These are phyloP conservation scores for Lithophane semibrunnea DNA, from an alignment of 2,888 invertebrate species.

Conservation along the genomic window DNA sequence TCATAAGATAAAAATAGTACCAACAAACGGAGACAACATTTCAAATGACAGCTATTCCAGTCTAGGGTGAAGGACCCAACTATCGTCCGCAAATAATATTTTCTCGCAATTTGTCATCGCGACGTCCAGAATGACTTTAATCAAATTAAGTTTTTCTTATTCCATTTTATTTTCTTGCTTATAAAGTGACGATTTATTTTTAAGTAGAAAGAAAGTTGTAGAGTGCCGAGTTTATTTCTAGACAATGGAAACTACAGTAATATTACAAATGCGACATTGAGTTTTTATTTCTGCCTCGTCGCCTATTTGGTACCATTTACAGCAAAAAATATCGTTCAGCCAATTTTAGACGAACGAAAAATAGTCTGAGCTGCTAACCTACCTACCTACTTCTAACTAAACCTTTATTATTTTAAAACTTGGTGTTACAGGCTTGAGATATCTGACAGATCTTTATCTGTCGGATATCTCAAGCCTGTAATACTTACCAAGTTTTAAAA, in stretches of 20 bases:
- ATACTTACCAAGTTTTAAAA: too few relatives aligned
- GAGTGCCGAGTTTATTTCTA: constrained; percentile 6
- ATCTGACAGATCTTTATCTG: too few relatives aligned
- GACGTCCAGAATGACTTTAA: constrained; percentile 27
- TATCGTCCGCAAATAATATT: constrained; percentile 35
- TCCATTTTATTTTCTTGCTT: constrained; percentile 31
- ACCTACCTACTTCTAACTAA: not conserved
- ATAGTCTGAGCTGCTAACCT: not conserved
- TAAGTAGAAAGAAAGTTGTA: not conserved
- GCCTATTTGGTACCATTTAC: not conserved
- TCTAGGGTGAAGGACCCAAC: constrained; percentile 29
- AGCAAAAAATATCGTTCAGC: constrained; percentile 1
- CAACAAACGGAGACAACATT: constrained; percentile 26
- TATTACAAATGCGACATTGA: not conserved
- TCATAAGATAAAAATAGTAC: constrained; percentile 14
- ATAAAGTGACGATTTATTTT: constrained; percentile 18
- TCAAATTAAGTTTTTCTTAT: constrained; percentile 33
- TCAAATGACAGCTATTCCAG: constrained; percentile 14
- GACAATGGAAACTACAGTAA: constrained; percentile 3
- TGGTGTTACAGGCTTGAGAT: too few relatives aligned
- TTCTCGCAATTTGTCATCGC: constrained; percentile 42
- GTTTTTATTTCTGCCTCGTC: not conserved
- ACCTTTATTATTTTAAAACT: too few relatives aligned
- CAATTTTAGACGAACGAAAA: constrained; percentile 4
- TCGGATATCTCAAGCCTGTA: too few relatives aligned